Evolutionary conservation across 2,797 vertebrate genomes (phyloP).

Genomic region (Poeciliopsis infans): DNA sequence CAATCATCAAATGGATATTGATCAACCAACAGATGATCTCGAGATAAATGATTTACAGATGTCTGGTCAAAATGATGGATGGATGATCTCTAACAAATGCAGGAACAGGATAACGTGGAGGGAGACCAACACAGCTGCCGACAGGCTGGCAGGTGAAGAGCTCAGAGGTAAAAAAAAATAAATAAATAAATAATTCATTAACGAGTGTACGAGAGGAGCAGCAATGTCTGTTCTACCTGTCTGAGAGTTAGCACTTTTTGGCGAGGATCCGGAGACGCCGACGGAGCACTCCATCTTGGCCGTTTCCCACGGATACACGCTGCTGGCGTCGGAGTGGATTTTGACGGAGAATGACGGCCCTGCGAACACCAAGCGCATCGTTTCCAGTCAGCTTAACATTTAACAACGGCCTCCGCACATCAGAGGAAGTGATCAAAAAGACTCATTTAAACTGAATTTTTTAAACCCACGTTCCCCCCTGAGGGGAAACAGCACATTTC

Average conservation of each 20-base stretch:
- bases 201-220: neutral
- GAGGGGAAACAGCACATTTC: constrained; percentile 21
- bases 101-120: too few species aligned
- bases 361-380: constrained; percentile 48
- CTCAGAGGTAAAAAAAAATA: neutral
- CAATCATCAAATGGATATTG: too few species aligned
- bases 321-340: constrained; percentile 84
- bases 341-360: constrained; percentile 87
- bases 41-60: too few species aligned
- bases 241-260: constrained; percentile 68
- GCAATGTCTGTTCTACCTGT: neutral
- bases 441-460: constrained; percentile 18
- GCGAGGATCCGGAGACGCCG: constrained; percentile 81
- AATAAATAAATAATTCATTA: neutral
- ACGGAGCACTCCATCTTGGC: constrained; percentile 89
- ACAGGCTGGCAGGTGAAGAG: constrained; percentile 48
- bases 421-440: constrained; percentile 40
- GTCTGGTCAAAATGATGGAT: neutral
- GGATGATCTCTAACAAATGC: too few species aligned
- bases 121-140: constrained; percentile 21
- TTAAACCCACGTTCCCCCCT: constrained; percentile 22
- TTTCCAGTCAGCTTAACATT: constrained; percentile 21
- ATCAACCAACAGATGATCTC: too few species aligned
- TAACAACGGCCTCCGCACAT: constrained; percentile 16
- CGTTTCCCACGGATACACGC: constrained; percentile 87